These are phyloP conservation scores for Steatornis caripensis DNA, from an alignment of 2,113 vertebrate species.

Conservation along the genomic window DNA sequence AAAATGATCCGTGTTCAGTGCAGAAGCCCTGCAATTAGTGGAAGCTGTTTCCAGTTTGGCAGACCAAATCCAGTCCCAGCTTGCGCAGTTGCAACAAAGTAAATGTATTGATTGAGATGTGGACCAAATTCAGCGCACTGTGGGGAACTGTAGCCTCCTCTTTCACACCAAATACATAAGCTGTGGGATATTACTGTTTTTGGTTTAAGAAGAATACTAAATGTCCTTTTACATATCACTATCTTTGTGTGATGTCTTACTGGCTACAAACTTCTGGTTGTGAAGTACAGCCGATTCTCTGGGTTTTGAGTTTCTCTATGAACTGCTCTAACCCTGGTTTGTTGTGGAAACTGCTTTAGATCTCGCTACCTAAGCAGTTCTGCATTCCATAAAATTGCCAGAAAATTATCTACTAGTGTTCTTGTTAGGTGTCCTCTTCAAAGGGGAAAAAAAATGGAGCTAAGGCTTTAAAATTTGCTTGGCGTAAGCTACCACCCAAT, in stretches of 20 bases:
- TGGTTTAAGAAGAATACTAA: not conserved
- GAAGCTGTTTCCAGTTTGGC: not conserved
- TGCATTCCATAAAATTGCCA: not conserved
- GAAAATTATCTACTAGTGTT: not conserved
- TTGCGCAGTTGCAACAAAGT: not conserved
- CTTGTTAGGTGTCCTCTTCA: not conserved
- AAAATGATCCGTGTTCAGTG: accelerated
- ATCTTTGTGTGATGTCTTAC: not conserved
- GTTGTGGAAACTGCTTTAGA: not conserved
- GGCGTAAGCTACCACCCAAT: not conserved
- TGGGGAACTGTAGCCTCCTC: not conserved
- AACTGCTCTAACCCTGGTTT: not conserved
- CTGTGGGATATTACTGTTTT: not conserved
- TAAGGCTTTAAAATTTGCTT: not conserved
- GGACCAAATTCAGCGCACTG: not conserved
- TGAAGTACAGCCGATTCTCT: not conserved
- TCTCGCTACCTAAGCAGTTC: not conserved
- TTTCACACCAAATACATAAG: not conserved
- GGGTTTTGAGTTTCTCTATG: not conserved
- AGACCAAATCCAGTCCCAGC: not conserved
- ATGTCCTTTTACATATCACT: not conserved
- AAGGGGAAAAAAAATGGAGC: not conserved
- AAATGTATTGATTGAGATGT: not conserved
- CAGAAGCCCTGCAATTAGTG: not conserved
- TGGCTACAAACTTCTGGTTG: not conserved